Conservation (phyloP, 1,140 invertebrate genomes). For the Rhopalosiphum padi region DNA sequence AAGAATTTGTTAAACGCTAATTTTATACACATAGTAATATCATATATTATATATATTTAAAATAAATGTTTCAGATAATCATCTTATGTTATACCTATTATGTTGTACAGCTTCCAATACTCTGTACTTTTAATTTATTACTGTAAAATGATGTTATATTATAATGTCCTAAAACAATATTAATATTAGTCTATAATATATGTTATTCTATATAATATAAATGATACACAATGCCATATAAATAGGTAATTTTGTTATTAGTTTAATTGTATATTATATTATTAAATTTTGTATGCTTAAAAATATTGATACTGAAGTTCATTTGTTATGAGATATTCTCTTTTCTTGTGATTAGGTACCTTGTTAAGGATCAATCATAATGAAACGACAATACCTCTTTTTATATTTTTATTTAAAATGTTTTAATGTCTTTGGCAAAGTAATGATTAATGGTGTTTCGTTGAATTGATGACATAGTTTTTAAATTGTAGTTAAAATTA, state of each 20-base stretch:
- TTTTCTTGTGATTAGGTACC: constrained; percentile 50
- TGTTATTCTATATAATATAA: constrained; percentile 47
- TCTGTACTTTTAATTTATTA: constrained; percentile 57
- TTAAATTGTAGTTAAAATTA: constrained; percentile 39
- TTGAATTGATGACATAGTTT: constrained; percentile 17
- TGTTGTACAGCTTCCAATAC: constrained; percentile 56
- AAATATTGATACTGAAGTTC: not conserved
- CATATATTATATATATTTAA: not conserved
- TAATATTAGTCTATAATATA: constrained; percentile 22
- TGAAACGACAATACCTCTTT: constrained; percentile 55
- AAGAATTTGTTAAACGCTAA: not conserved
- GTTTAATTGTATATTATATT: constrained; percentile 56
- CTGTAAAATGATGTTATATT: constrained; percentile 47
- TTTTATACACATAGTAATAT: not conserved
- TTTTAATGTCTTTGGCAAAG: not conserved
- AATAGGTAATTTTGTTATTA: constrained; percentile 54
- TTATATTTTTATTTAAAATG: constrained; percentile 30
- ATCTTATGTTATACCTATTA: constrained; percentile 36
- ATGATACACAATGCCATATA: constrained; percentile 53
- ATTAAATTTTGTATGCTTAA: constrained; percentile 31
- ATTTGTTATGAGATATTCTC: constrained; percentile 50
- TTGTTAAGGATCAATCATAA: constrained; percentile 25
- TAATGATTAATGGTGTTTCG: not conserved
- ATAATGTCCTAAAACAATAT: constrained; percentile 43
- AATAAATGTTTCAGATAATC: constrained; percentile 35